phyloP scores from a whole-genome alignment of 2,888 invertebrate genomes.

The Cephus sareptanus region DNA sequence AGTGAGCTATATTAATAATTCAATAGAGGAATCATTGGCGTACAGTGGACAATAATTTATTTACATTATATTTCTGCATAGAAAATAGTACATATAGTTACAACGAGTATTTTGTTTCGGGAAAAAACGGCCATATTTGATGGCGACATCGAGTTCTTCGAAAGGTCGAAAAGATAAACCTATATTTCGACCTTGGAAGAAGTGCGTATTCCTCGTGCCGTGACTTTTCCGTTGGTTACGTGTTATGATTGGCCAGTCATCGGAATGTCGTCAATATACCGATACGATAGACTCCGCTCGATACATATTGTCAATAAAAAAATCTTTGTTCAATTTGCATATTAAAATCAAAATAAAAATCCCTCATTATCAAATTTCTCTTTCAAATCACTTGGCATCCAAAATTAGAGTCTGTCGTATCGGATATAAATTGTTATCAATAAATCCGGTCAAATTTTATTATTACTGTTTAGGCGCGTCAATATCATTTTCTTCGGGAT shows the following conservation, averaged over 20 bases:
- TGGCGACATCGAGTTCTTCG: conserved; percentile 8
- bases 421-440: background rate
- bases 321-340: background rate
- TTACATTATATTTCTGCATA: conserved; percentile 15
- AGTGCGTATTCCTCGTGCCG: background rate
- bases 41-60: conserved; percentile 14
- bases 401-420: background rate
- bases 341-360: background rate
- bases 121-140: conserved; percentile 1
- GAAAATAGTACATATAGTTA: conserved; percentile 20
- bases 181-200: conserved; percentile 4
- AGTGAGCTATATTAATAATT: background rate
- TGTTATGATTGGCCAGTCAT: background rate
- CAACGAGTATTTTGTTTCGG: conserved; percentile 18
- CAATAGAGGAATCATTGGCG: background rate
- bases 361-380: background rate
- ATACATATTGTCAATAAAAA: background rate
- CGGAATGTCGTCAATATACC: background rate
- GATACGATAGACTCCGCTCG: background rate
- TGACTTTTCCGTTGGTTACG: background rate
- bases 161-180: conserved; percentile 8
- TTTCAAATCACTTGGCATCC: background rate
- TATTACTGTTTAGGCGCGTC: conserved; percentile 31
- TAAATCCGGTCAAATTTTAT: background rate
- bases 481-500: conserved; percentile 51